Percentiles rank a stretch among this genome's conserved stretches.
These are phyloP conservation scores for Rhinoraja longicauda DNA, from an alignment of 2,797 vertebrate species.

Conservation along the genomic window DNA sequence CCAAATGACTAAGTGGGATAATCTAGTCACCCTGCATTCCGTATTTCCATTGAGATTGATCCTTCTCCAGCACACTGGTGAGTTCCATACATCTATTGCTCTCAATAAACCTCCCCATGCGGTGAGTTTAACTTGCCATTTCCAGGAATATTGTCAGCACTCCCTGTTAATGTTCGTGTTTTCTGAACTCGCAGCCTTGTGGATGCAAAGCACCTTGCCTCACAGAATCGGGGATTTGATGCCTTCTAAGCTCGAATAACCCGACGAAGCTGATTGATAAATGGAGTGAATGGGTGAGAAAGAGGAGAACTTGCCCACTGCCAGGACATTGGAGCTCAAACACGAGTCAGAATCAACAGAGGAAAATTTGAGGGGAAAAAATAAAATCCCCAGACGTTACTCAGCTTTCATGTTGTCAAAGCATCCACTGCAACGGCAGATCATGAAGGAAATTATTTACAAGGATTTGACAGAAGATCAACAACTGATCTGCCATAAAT, in stretches of 20 bases:
- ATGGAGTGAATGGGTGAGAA: too few relatives aligned
- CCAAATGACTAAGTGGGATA: neutral
- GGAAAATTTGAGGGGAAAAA: neutral
- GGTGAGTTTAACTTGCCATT: neutral
- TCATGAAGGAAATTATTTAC: constrained; percentile 17
- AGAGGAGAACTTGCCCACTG: neutral
- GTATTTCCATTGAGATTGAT: neutral
- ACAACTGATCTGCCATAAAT: constrained; percentile 21
- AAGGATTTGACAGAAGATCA: constrained; percentile 30
- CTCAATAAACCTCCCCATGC: neutral
- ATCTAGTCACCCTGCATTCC: neutral
- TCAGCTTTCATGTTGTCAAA: neutral
- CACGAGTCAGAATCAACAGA: neutral
- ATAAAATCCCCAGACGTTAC: neutral
- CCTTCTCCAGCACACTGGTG: neutral
- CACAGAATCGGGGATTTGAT: neutral
- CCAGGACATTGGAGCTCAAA: neutral
- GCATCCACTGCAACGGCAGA: neutral
- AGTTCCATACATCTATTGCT: neutral
- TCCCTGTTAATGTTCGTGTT: neutral
- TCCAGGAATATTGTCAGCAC: neutral
- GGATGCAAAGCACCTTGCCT: neutral
- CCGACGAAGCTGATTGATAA: neutral
- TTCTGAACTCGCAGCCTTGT: neutral
- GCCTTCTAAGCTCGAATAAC: neutral